phyloP scores from a whole-genome alignment of 2,113 vertebrate species.

The Amazona vittata region DNA sequence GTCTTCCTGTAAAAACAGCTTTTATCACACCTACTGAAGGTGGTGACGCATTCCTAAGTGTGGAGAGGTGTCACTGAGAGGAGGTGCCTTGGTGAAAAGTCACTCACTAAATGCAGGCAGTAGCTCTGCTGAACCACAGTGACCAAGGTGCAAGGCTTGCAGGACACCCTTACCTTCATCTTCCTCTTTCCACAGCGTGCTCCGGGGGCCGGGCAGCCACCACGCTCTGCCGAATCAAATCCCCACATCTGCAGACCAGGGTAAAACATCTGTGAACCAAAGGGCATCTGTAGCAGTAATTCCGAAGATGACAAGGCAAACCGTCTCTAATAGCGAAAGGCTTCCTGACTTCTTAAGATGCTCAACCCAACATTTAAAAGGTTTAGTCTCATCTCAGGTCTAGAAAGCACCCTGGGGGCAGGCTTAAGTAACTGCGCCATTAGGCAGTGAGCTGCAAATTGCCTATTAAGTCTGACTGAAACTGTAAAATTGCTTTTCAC shows the following conservation, averaged over 20 bases:
- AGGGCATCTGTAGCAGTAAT: background rate
- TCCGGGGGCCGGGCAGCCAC: background rate
- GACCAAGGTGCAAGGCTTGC: background rate
- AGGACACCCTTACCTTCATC: background rate
- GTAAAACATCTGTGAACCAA: background rate
- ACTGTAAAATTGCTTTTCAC: constrained; percentile 86
- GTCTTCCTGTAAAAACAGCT: background rate
- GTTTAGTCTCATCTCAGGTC: constrained; percentile 76
- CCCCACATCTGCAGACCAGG: background rate
- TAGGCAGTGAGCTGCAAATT: constrained; percentile 82
- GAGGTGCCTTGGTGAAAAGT: background rate
- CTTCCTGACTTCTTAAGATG: constrained; percentile 76
- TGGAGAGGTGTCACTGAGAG: background rate
- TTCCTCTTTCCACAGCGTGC: background rate
- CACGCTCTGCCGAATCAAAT: background rate
- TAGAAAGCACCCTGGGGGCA: constrained; percentile 76
- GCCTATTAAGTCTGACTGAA: constrained; percentile 83
- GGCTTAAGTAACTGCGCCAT: constrained; percentile 79
- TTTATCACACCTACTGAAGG: background rate
- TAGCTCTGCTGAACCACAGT: background rate
- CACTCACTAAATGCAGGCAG: background rate
- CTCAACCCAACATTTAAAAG: constrained; percentile 81
- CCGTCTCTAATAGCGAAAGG: constrained; percentile 60
- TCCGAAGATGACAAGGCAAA: constrained; percentile 55
- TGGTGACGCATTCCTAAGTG: background rate